These are phyloP conservation scores for Rhabdornis inornatus DNA, from an alignment of 2,113 vertebrate genomes.

Conservation along the genomic window DNA sequence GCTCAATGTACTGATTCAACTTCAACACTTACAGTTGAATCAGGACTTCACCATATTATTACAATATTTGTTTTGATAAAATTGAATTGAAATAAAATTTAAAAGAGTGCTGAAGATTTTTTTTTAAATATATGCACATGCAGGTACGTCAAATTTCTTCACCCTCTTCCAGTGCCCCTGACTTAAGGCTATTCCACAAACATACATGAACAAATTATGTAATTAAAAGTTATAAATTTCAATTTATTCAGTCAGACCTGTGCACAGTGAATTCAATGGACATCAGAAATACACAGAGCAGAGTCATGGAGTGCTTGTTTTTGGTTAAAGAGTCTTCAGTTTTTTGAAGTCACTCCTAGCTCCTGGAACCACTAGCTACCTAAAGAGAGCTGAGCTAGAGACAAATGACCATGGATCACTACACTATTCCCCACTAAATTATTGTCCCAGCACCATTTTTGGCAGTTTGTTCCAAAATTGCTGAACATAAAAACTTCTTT, in stretches of 20 bases:
- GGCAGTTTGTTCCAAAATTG: background rate
- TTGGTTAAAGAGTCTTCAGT: background rate
- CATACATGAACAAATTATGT: background rate
- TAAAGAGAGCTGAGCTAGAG: background rate
- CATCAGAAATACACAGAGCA: background rate
- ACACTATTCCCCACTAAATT: background rate
- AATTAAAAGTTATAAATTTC: background rate
- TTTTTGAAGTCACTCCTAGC: background rate
- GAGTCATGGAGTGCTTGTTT: background rate
- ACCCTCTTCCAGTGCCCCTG: background rate
- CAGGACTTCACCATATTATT: background rate
- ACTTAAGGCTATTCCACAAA: background rate
- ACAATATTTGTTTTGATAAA: background rate
- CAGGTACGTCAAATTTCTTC: background rate
- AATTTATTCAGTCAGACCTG: background rate
- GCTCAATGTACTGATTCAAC: background rate
- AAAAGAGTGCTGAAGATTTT: background rate
- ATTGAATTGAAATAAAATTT: background rate
- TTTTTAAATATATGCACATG: background rate
- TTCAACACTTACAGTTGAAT: background rate
- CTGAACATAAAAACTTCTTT: background rate
- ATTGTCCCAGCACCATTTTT: background rate
- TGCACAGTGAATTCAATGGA: background rate
- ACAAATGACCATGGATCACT: background rate
- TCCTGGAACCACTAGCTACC: background rate